These are phyloP conservation scores for Argentina silus DNA, from an alignment of 2,797 vertebrate species.

Conservation along the genomic window DNA sequence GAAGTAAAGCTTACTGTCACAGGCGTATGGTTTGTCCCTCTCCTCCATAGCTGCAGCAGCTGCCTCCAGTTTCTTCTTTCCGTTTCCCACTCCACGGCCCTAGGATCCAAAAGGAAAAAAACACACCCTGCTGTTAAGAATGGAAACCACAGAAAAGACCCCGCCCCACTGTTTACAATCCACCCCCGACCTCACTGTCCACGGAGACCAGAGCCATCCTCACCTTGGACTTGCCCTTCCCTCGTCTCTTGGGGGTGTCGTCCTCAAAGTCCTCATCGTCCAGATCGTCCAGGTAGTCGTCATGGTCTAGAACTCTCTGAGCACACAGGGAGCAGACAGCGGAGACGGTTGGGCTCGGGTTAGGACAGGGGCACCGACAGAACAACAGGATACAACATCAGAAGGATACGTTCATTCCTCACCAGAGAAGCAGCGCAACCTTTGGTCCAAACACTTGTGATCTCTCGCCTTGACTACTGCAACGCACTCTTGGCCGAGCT, in stretches of 20 bases:
- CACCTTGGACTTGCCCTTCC: conserved; percentile 97
- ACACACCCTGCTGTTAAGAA: too few relatives aligned
- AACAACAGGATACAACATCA: background rate
- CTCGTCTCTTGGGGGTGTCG: conserved; percentile 92
- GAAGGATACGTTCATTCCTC: too few relatives aligned
- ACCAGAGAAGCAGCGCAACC: too few relatives aligned
- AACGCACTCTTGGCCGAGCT: too few relatives aligned
- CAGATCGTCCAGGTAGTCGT: conserved; percentile 94
- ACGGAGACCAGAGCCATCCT: background rate
- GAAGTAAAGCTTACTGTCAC: conserved; percentile 85
- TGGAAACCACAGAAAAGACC: too few relatives aligned
- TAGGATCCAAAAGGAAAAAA: conserved; percentile 44
- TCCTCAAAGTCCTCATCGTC: conserved; percentile 98
- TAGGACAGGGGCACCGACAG: background rate
- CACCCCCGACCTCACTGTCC: background rate
- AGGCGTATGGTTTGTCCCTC: conserved; percentile 95
- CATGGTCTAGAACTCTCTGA: conserved; percentile 93
- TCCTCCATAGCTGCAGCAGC: conserved; percentile 90
- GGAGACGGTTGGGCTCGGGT: background rate
- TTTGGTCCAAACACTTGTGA: too few relatives aligned
- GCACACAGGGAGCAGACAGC: background rate
- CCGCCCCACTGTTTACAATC: background rate
- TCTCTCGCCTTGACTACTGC: too few relatives aligned
- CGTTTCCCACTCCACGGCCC: conserved; percentile 91
- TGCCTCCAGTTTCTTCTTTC: conserved; percentile 92